Conservation (phyloP, 2,113 vertebrate genomes). For the Campylomormyrus numenius region DNA sequence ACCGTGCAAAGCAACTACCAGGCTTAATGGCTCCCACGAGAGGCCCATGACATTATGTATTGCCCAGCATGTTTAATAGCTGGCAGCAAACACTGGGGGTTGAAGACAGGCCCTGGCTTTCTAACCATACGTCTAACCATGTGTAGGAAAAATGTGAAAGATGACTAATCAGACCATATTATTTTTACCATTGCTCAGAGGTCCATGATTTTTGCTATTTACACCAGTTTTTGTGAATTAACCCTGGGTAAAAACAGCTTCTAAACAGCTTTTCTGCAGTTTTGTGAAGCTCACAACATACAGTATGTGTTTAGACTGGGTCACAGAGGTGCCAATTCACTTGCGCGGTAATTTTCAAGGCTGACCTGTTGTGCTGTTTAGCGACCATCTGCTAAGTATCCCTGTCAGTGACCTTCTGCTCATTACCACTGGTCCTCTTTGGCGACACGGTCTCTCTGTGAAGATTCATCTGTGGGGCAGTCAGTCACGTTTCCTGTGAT, state of each 20-base stretch:
- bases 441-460: background rate
- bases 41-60: background rate
- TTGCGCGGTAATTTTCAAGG: background rate
- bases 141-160: background rate
- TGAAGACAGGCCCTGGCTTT: background rate
- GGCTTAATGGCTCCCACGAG: background rate
- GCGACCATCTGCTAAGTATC: background rate
- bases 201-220: background rate
- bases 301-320: background rate
- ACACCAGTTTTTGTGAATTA: background rate
- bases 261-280: background rate
- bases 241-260: background rate
- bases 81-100: background rate
- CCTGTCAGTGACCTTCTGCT: background rate
- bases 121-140: background rate
- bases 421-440: background rate
- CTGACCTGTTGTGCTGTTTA: background rate
- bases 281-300: background rate
- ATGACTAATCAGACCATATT: background rate
- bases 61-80: background rate
- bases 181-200: background rate
- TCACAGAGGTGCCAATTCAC: background rate
- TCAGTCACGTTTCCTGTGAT: background rate
- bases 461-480: background rate
- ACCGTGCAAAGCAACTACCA: background rate